phyloP scores from a whole-genome alignment of 2,113 vertebrate genomes.

The Clarias batrachus region DNA sequence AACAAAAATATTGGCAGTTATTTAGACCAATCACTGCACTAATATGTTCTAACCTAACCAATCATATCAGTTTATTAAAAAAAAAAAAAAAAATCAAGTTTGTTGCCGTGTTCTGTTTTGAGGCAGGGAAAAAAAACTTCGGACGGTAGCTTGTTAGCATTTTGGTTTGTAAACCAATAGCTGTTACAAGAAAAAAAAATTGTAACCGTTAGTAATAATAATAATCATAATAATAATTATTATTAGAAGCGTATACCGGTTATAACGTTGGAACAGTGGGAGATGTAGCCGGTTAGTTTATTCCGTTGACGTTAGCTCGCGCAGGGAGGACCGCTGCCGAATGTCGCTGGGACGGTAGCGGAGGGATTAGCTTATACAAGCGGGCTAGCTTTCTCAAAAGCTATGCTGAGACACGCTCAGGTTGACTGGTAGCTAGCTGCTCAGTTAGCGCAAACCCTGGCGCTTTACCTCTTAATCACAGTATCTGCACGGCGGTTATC shows the following conservation, averaged over 20 bases:
- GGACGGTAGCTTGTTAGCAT: conserved; percentile 41
- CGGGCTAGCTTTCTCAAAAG: conserved; percentile 40
- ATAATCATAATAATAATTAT: neutral
- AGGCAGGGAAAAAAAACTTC: conserved; percentile 52
- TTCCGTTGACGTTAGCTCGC: conserved; percentile 18
- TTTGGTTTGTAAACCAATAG: conserved; percentile 13
- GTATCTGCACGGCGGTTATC: neutral
- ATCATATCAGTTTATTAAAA: conserved; percentile 15
- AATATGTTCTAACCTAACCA: neutral
- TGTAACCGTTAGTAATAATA: neutral
- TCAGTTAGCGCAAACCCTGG: neutral
- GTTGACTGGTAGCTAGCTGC: conserved; percentile 32
- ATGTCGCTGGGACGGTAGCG: conserved; percentile 48
- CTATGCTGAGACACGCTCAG: conserved; percentile 40
- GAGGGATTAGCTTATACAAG: conserved; percentile 43
- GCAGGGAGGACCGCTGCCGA: conserved; percentile 29
- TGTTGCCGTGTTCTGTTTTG: conserved; percentile 49
- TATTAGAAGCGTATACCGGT: neutral
- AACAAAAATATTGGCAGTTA: conserved; percentile 10
- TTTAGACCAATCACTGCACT: neutral
- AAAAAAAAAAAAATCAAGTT: neutral
- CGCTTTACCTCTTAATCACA: neutral
- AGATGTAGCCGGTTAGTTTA: conserved; percentile 48
- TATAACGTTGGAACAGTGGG: conserved; percentile 11
- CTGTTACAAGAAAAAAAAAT: neutral